phyloP scores from a whole-genome alignment of 1,140 invertebrate genomes.

The Eubasilissa regina region DNA sequence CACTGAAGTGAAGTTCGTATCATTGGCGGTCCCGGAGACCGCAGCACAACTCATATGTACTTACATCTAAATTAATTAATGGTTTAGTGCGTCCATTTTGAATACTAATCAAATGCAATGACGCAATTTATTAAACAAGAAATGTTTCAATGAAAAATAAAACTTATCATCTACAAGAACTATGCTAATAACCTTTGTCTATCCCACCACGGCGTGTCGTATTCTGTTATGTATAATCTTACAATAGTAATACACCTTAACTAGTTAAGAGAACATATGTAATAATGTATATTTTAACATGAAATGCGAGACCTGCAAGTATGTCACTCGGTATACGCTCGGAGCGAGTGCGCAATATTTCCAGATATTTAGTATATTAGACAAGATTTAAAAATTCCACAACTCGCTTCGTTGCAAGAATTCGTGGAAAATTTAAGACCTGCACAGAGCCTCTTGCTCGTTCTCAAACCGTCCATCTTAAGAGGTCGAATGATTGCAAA shows the following conservation, averaged over 20 bases:
- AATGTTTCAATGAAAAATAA: slow-evolving; percentile 46
- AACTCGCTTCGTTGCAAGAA: too few relatives aligned
- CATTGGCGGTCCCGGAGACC: neutral
- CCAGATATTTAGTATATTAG: too few relatives aligned
- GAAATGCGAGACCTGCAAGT: neutral
- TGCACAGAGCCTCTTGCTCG: too few relatives aligned
- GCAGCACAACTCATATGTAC: neutral
- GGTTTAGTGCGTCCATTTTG: slow-evolving; percentile 15
- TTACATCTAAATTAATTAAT: slow-evolving; percentile 42
- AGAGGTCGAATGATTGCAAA: neutral
- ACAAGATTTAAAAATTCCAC: too few relatives aligned
- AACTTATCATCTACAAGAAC: slow-evolving; percentile 45
- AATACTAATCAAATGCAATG: slow-evolving; percentile 22
- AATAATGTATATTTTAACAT: slow-evolving; percentile 9
- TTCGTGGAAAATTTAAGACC: too few relatives aligned
- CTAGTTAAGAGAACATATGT: slow-evolving; percentile 20
- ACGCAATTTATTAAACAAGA: slow-evolving; percentile 32
- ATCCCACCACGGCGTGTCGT: slow-evolving; percentile 46
- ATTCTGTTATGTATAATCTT: slow-evolving; percentile 44
- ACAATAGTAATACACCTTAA: slow-evolving; percentile 39
- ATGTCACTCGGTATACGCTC: too few relatives aligned
- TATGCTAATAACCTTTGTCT: slow-evolving; percentile 46
- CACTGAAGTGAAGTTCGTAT: neutral
- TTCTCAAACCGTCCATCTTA: too few relatives aligned
- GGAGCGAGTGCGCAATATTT: too few relatives aligned